These are phyloP conservation scores for Parochlus steinenii DNA, from an alignment of 2,888 invertebrate species.

Conservation along the genomic window DNA sequence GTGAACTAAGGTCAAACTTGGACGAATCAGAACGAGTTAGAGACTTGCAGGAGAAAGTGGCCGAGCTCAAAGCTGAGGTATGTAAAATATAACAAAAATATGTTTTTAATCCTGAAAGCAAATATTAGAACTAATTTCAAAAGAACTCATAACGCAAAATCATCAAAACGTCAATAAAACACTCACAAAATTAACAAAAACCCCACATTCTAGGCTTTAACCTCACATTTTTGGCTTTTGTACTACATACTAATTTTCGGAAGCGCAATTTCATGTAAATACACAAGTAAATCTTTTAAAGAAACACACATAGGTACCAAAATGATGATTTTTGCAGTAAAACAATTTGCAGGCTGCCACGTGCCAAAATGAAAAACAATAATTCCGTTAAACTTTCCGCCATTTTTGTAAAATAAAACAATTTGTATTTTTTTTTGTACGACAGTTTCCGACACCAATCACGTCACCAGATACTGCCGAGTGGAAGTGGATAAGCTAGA, in stretches of 20 bases:
- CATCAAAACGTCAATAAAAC: too few relatives aligned
- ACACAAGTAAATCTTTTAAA: background rate
- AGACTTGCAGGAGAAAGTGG: slow-evolving; percentile 82
- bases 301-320: background rate
- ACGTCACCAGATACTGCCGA: slow-evolving; percentile 78
- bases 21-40: slow-evolving; percentile 75
- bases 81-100: slow-evolving; percentile 19
- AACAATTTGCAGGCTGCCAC: background rate
- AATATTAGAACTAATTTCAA: too few relatives aligned
- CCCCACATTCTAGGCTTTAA: too few relatives aligned
- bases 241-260: background rate
- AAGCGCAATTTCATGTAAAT: background rate
- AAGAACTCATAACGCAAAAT: too few relatives aligned
- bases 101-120: too few relatives aligned
- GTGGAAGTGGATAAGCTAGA: slow-evolving; percentile 63
- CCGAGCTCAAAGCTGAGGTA: slow-evolving; percentile 88
- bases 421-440: slow-evolving; percentile 10
- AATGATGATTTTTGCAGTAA: background rate
- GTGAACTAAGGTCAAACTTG: slow-evolving; percentile 70
- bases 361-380: background rate
- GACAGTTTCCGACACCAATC: slow-evolving; percentile 75
- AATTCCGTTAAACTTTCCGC: slow-evolving; percentile 2
- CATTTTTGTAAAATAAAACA: slow-evolving; percentile 2
- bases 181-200: too few relatives aligned
- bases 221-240: background rate